Conservation (phyloP, 2,888 invertebrate genomes). For the Tenodera sinensis region DNA sequence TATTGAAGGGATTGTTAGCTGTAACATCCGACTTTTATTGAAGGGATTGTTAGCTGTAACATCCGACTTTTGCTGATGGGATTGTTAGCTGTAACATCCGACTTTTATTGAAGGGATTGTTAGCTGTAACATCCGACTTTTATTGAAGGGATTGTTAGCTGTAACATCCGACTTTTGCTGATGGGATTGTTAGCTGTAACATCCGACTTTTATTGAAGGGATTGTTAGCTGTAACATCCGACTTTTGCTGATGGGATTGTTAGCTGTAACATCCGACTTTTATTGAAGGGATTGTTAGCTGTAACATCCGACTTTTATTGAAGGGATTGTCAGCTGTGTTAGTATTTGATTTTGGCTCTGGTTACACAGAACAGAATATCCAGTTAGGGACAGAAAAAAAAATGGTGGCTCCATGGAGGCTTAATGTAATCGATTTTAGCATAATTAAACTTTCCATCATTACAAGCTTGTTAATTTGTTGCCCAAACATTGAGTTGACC, state of each 20-base stretch:
- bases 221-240: neutral
- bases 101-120: neutral
- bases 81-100: neutral
- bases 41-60: neutral
- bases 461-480: neutral
- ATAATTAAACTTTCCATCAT: neutral
- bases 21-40: neutral
- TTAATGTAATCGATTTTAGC: neutral
- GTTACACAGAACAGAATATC: neutral
- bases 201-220: neutral
- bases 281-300: neutral
- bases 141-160: neutral
- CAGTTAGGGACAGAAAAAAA: neutral
- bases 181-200: neutral
- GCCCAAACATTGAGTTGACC: neutral
- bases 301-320: neutral
- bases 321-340: neutral
- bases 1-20: neutral
- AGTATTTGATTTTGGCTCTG: neutral
- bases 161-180: neutral
- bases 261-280: neutral
- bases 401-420: neutral
- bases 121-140: neutral
- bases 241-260: neutral
- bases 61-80: neutral